Evolutionary conservation across 2,888 invertebrate species (phyloP).

Genomic region (Octonoba sinensis): DNA sequence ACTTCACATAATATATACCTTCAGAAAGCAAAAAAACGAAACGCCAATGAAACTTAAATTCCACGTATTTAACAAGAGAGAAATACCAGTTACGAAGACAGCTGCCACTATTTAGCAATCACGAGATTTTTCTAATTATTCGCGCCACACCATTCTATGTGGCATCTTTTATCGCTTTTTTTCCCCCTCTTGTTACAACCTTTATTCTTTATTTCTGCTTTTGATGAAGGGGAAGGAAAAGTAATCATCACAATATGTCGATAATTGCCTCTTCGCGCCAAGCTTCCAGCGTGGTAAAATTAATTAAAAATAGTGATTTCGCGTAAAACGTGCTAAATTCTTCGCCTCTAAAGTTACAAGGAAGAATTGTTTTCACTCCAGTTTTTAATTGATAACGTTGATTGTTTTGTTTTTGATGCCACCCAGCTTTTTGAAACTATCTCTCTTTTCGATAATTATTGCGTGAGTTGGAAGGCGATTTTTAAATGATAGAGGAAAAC

Average conservation of each 20-base stretch:
- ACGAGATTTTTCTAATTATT: constrained; percentile 62
- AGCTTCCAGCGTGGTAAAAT: constrained; percentile 28
- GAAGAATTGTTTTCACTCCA: constrained; percentile 34
- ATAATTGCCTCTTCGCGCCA: constrained; percentile 49
- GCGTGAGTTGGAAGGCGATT: constrained; percentile 50
- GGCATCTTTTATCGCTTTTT: constrained; percentile 31
- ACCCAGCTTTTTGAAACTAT: constrained; percentile 49
- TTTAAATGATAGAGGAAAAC: constrained; percentile 38
- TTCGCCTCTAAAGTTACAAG: constrained; percentile 62
- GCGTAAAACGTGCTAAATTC: constrained; percentile 59
- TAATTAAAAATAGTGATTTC: constrained; percentile 56
- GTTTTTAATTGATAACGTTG: constrained; percentile 63
- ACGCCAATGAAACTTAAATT: constrained; percentile 51
- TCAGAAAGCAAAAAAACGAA: constrained; percentile 25
- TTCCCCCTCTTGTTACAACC: background rate
- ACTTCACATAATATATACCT: constrained; percentile 48
- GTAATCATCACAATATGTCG: constrained; percentile 56
- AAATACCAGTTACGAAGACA: constrained; percentile 55
- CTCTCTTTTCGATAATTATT: constrained; percentile 60
- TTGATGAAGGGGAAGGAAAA: constrained; percentile 41
- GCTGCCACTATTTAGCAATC: constrained; percentile 63
- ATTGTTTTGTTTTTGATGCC: constrained; percentile 54
- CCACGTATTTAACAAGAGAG: constrained; percentile 53
- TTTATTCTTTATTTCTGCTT: constrained; percentile 39
- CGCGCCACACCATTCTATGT: constrained; percentile 14